Conservation (phyloP, 2,113 vertebrate genomes). For the Chinchilla lanigera region DNA sequence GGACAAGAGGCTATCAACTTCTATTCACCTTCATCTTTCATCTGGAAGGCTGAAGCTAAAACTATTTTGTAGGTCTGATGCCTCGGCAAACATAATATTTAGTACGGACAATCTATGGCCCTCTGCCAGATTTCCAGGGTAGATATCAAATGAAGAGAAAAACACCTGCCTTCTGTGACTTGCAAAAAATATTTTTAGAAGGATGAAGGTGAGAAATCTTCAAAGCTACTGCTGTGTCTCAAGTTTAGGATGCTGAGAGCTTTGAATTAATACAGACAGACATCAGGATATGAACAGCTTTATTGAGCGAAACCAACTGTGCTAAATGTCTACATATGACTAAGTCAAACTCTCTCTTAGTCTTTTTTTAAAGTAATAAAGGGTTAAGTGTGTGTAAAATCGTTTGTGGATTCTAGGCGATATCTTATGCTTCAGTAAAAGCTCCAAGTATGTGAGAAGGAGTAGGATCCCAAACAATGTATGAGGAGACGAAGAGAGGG, state of each 20-base stretch:
- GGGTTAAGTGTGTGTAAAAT: background rate
- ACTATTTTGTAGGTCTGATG: background rate
- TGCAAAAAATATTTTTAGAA: constrained; percentile 47
- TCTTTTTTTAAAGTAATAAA: constrained; percentile 30
- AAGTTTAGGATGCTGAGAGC: constrained; percentile 28
- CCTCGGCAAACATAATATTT: background rate
- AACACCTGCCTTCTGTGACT: background rate
- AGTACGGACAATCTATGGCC: background rate
- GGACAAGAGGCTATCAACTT: background rate
- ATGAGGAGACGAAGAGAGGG: background rate
- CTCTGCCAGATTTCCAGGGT: constrained; percentile 46
- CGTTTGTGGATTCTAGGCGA: background rate
- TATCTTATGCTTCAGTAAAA: background rate
- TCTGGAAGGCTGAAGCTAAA: constrained; percentile 18
- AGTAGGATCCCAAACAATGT: background rate
- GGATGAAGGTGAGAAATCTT: constrained; percentile 54
- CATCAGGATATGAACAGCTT: background rate
- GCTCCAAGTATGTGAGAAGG: background rate
- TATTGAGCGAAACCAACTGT: background rate
- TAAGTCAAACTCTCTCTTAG: background rate
- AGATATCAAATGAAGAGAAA: constrained; percentile 53
- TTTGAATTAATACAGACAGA: constrained; percentile 54
- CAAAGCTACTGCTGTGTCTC: constrained; percentile 29
- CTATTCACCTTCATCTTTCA: constrained; percentile 29
- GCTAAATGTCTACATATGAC: background rate